Base-by-base conservation (phyloP, 1,140 invertebrate species). In the Drosophila grimshawi region DNA sequence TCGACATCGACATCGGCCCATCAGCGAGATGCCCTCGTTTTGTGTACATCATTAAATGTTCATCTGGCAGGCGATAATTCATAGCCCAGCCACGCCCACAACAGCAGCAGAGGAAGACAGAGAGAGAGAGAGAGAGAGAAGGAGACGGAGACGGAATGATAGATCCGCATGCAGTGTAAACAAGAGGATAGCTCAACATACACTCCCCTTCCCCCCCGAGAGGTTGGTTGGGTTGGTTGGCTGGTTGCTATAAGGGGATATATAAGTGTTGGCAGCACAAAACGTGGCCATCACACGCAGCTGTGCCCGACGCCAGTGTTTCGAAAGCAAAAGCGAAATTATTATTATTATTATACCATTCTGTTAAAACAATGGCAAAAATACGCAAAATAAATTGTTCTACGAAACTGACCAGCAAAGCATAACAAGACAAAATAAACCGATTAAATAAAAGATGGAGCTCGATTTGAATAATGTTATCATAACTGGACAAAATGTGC, bases 21-120 rank as follows among this genome's bases (percentile, higher is more conserved):
- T 64, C 71, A 74, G 45, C 69, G 71, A 19, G 19, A 82, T 64
- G 85, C 73, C 82, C 70, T 81, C 66, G 76, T 67, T 37, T 30
- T 70, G 60, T 86, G 82, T 86, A 86, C 80, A 86, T 88, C 83
- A 86, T 86, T 86, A 86, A 86, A 88, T 80, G 83, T 88, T 86
- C 83, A 86, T 86, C 83, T 88, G 83, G 76, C 80, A 66, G 80
- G 59, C 83, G 76, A 83, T 86, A 88, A 86, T 88, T 88, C 83
- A 86, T 86, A 74, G 57, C 63, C 37, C 27, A 19, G 70, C 67
- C 72, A 64, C 65, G 70, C 70, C 74, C 33, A 48, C 33, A 39
- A 43, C 8, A 39, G 19, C 19, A 19, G 19, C 19, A 19, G 19
- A 51, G 53, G 46, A 62, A 48, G 10, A 61, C 35, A 53, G 43